These are phyloP conservation scores for Rhineura floridana DNA, from an alignment of 2,113 vertebrate genomes.

Conservation along the genomic window DNA sequence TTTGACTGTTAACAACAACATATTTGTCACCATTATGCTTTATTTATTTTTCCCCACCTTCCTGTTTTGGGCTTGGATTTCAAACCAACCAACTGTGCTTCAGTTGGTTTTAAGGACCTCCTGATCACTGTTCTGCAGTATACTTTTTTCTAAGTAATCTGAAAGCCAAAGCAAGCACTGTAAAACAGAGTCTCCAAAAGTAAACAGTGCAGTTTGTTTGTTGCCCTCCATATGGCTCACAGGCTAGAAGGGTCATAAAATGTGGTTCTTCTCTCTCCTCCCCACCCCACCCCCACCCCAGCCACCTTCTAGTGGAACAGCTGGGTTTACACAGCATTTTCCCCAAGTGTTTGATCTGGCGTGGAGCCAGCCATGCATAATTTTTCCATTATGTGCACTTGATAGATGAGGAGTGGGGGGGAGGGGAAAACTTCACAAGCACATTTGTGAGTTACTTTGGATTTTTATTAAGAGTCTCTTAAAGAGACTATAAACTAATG, in stretches of 20 bases:
- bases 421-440: conserved; percentile 43
- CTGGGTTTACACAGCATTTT: conserved; percentile 73
- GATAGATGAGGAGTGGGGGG: conserved; percentile 60
- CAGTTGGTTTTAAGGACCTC: conserved; percentile 10
- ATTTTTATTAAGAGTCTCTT: conserved; percentile 65
- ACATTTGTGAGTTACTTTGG: conserved; percentile 63
- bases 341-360: conserved; percentile 73
- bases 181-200: conserved; percentile 20
- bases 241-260: conserved; percentile 70
- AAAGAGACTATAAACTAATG: conserved; percentile 51
- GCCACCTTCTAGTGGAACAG: conserved; percentile 62
- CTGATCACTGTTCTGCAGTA: neutral
- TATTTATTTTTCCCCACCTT: conserved; percentile 37
- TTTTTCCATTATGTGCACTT: conserved; percentile 70
- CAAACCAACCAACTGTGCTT: conserved; percentile 33
- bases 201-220: conserved; percentile 59
- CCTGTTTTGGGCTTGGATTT: conserved; percentile 22
- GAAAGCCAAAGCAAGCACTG: conserved; percentile 50
- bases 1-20: conserved; percentile 24
- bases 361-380: conserved; percentile 63
- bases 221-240: conserved; percentile 64
- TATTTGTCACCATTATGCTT: conserved; percentile 43
- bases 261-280: neutral
- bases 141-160: conserved; percentile 41
- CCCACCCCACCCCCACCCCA: neutral